Evolutionary conservation across 2,113 vertebrate genomes (phyloP), one percentile per base, ranked within the genome.

Genomic region (Hyla sarda): DNA sequence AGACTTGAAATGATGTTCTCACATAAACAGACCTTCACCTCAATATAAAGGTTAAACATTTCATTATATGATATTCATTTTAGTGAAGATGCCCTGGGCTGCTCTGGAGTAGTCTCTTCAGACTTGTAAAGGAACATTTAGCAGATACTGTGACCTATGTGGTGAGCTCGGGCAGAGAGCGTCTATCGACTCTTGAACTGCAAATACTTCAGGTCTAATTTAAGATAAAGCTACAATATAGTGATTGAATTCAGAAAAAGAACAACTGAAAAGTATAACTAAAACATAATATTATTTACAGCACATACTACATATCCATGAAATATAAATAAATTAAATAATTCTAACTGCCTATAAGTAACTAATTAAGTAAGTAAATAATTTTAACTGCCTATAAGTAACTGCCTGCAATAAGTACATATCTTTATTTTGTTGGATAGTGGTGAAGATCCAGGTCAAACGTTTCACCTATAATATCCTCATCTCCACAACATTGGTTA

Each of bases 1-100:
- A 80, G 50, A 25, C 78, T 81, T 17, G 23, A 47, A 62, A 81
- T 45, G 2, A 81, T 81, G 78, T 41, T 62, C 34, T 47, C 58
- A 47, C 56, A 47, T 81, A 65, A 81, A 62, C 56, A 62, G 78
- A 28, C 56, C n/a, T 65, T 65, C 56, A 80, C 54, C 54, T 80
- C 32, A 62, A 58, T 62, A 47, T 3, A 47, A 81, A 81, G 78
- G 78, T 80, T 60, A 80, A 80, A 80, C 37, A 80, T 80, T 60
- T 80, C 56, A 79, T 62, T 60, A 80, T 54, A 34, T 81, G 78
- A 41, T 81, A 45, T 65, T 56, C 41, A 16, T 47, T 81, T 76
- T 77, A 77, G 47, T 77, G n/a, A 47, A 47, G 58, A 81, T 41
- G 34, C 56, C n/a, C 21, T 28, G 32, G 16, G 56, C 56, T 62